phyloP scores from a whole-genome alignment of 2,797 vertebrate species.

The Ctenochaetus hawaiiensis region DNA sequence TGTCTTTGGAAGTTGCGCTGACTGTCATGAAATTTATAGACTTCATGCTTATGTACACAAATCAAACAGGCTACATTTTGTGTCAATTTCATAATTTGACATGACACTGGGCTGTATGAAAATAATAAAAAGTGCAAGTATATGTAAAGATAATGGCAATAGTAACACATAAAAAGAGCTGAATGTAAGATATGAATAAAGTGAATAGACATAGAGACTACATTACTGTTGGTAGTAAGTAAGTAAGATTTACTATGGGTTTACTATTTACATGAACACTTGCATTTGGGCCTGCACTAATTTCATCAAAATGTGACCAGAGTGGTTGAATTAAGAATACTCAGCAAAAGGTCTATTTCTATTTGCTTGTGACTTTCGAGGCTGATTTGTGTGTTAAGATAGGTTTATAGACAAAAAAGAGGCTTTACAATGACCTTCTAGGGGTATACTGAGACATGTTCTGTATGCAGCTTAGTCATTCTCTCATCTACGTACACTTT shows the following conservation, averaged over 20 bases:
- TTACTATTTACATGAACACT: background rate
- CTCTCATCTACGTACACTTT: background rate
- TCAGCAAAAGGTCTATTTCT: background rate
- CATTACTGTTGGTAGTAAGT: background rate
- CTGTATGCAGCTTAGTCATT: slow-evolving; percentile 43
- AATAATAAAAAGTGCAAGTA: background rate
- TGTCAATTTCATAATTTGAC: too few relatives aligned
- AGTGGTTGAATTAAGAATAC: background rate
- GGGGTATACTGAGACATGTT: background rate
- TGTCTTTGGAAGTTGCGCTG: too few relatives aligned
- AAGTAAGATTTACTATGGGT: background rate
- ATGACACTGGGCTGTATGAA: too few relatives aligned
- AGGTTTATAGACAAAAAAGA: slow-evolving; percentile 1
- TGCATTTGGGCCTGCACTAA: background rate
- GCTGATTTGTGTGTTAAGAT: slow-evolving; percentile 13
- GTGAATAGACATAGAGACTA: too few relatives aligned
- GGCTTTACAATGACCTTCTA: slow-evolving; percentile 20
- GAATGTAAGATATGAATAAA: background rate
- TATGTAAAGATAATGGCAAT: background rate
- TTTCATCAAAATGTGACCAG: background rate
- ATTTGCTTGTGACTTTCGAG: background rate
- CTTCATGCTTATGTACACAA: too few relatives aligned
- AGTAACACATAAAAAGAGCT: background rate
- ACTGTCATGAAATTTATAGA: too few relatives aligned
- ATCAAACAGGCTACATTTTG: too few relatives aligned